Conservation (phyloP, 2,797 vertebrate genomes). For the Carapus acus region DNA sequence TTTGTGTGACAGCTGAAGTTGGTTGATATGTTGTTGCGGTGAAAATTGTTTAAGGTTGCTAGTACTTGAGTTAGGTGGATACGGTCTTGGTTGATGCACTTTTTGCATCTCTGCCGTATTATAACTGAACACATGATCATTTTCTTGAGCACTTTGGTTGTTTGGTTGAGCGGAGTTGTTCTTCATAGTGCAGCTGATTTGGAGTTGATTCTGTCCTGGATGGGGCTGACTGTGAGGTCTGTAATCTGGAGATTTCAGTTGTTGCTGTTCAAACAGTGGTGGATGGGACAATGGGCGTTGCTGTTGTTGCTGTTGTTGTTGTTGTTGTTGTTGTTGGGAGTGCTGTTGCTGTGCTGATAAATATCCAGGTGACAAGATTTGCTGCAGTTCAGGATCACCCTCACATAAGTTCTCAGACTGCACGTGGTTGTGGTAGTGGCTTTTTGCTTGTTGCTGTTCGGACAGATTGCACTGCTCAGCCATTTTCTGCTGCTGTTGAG, state of each 20-base stretch:
- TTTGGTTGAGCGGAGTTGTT: slow-evolving; percentile 55
- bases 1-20: slow-evolving; percentile 61
- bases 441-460: slow-evolving; percentile 65
- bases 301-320: slow-evolving; percentile 66
- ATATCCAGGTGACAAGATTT: slow-evolving; percentile 72
- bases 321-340: slow-evolving; percentile 61
- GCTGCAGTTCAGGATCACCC: slow-evolving; percentile 70
- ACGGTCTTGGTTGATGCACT: slow-evolving; percentile 65
- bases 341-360: slow-evolving; percentile 70
- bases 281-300: slow-evolving; percentile 65
- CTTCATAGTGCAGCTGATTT: slow-evolving; percentile 54
- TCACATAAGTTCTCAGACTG: slow-evolving; percentile 79
- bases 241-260: slow-evolving; percentile 66
- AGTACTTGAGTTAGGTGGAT: slow-evolving; percentile 68
- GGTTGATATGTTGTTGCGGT: slow-evolving; percentile 67
- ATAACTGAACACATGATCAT: slow-evolving; percentile 59
- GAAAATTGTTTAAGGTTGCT: slow-evolving; percentile 72
- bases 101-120: slow-evolving; percentile 64
- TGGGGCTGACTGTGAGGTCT: slow-evolving; percentile 68
- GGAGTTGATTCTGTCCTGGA: slow-evolving; percentile 57
- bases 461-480: slow-evolving; percentile 64
- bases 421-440: slow-evolving; percentile 57
- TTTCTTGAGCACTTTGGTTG: slow-evolving; percentile 58
- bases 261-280: slow-evolving; percentile 71
- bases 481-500: slow-evolving; percentile 51